Base-by-base conservation (phyloP, 2,888 invertebrate species). In the Cephalotes varians region DNA sequence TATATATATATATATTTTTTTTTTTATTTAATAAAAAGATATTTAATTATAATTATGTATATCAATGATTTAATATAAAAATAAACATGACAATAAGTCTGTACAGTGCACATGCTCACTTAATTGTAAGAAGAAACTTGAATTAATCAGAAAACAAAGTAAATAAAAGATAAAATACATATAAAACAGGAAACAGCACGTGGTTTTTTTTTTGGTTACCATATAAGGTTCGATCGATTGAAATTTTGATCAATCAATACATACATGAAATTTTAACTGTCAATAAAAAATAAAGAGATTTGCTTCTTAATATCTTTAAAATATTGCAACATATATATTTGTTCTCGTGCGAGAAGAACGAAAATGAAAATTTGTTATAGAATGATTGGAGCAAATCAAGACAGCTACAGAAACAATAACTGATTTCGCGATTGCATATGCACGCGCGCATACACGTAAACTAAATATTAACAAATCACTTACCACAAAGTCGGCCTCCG, bases 401-500 rank as follows among this genome's bases (percentile, higher is more conserved):
- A 28, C 4, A 25, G 10, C 54, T 67, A 34, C 15, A 44, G 15
- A 6, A 54, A 56, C 18, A 34, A 40, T n/a, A 31, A 67, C 31
- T 37, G 28, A 82, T 72, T 47, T 58, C 64, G 40, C 25, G 25
- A 51, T 64, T 47, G 60, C 71, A 69, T 74, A 18, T 44, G 5
- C 5, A 5, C 12, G 18, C 4, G 15, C 15, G 10, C 3, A 25
- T 15, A 56, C 12, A 12, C 58, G 62, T 28, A 12, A 81, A 83
- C 64, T 62, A 64, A 67, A 58, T 72, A 76, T 71, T 6, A 79
- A 65, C 25, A 72, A 51, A 73, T n/a, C 88, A 96, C 96, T 96
- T 96, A 98, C 98, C 91, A 98, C 97, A 96, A 98, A 98, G 90
- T 96, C 96, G 56, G 98, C 98, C 95, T 98, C 97, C 62, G 98